These are phyloP conservation scores for Oxycera nigricornis DNA, from an alignment of 2,888 invertebrate genomes.

Conservation along the genomic window DNA sequence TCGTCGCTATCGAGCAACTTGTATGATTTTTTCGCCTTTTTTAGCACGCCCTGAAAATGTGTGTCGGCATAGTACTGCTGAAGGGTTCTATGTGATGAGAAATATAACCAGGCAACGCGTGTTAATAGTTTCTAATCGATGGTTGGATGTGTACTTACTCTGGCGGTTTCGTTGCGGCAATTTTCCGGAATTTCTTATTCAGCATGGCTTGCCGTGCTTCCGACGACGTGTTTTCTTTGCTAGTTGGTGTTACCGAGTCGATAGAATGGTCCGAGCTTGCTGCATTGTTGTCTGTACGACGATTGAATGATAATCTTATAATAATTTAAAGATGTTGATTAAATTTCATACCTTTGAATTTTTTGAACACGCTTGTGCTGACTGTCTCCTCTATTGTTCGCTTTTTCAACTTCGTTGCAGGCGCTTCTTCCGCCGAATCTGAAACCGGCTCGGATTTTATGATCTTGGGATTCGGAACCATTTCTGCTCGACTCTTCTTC, in stretches of 20 bases:
- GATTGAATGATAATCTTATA: too few species aligned
- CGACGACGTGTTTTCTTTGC: background rate
- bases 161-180: background rate
- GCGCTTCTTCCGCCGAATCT: background rate
- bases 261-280: background rate
- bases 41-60: background rate
- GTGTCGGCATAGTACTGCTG: background rate
- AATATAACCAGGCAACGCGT: background rate
- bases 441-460: background rate
- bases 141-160: background rate
- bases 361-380: background rate
- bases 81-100: conserved; percentile 6
- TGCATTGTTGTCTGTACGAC: background rate
- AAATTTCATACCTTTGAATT: background rate
- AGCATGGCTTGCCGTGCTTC: background rate
- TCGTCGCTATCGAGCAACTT: background rate
- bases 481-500: background rate
- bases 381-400: background rate
- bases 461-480: too few species aligned
- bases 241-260: too few species aligned
- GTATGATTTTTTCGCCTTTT: background rate
- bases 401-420: background rate
- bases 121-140: background rate
- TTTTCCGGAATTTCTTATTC: background rate
- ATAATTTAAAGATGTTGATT: too few species aligned